Evolutionary conservation across 2,888 invertebrate species (phyloP).

Genomic region (Heliconius erato): DNA sequence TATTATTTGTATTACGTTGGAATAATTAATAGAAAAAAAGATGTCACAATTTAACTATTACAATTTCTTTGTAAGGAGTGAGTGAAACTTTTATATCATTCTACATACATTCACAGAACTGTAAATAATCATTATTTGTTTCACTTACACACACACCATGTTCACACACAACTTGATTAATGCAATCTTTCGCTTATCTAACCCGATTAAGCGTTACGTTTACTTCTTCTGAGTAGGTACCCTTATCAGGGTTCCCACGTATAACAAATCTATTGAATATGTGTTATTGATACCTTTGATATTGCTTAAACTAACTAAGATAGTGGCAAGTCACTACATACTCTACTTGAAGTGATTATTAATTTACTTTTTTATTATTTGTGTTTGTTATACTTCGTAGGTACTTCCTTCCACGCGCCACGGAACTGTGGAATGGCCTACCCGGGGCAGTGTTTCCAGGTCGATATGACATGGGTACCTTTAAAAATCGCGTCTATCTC

Average conservation of each 20-base stretch:
- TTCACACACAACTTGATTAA: conserved; percentile 6
- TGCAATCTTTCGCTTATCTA: conserved; percentile 24
- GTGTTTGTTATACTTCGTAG: too few relatives aligned
- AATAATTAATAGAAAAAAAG: not conserved
- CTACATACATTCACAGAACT: not conserved
- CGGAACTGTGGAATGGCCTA: too few relatives aligned
- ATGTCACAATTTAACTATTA: too few relatives aligned
- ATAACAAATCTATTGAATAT: not conserved
- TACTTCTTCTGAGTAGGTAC: conserved; percentile 10
- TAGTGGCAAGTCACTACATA: too few relatives aligned
- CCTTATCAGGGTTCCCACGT: conserved; percentile 30
- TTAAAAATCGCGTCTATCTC: too few relatives aligned
- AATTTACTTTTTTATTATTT: too few relatives aligned
- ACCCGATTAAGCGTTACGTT: conserved; percentile 14
- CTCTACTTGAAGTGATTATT: too few relatives aligned
- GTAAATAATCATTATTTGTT: not conserved
- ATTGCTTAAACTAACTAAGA: too few relatives aligned
- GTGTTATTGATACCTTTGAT: not conserved
- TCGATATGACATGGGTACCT: too few relatives aligned
- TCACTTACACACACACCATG: not conserved
- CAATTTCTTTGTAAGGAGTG: not conserved
- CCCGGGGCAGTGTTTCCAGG: too few relatives aligned
- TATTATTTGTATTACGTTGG: not conserved
- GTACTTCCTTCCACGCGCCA: too few relatives aligned
- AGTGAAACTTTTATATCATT: not conserved